Conservation (phyloP, 2,888 invertebrate species). For the Hylaea fasciaria region DNA sequence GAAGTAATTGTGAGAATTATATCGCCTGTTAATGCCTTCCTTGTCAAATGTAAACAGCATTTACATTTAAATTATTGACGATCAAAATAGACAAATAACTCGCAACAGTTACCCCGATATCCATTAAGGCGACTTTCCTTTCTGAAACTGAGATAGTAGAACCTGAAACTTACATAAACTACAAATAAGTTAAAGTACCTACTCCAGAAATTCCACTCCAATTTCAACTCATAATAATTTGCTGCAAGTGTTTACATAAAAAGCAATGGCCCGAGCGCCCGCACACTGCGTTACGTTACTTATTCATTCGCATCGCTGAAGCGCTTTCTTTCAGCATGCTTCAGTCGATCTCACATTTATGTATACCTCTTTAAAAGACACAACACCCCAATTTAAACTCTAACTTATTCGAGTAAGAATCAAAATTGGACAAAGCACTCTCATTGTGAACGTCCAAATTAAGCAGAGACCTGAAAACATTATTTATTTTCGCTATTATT, state of each 20-base stretch:
- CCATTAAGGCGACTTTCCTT: no score
- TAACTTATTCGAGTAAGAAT: constrained; percentile 1
- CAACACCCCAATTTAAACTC: constrained; percentile 7
- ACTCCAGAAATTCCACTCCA: not conserved
- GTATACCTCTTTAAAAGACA: constrained; percentile 14
- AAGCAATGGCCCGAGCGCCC: constrained; percentile 21
- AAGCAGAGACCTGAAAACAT: constrained; percentile 52
- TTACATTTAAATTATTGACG: no score
- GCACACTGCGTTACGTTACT: constrained; percentile 25
- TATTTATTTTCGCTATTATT: constrained; percentile 57
- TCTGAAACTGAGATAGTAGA: no score
- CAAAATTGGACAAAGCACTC: constrained; percentile 13
- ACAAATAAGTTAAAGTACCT: no score
- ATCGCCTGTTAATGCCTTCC: no score
- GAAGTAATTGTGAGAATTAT: no score
- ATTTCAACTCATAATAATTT: constrained; percentile 20
- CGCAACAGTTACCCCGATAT: no score
- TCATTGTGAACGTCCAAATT: constrained; percentile 47
- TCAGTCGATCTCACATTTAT: constrained; percentile 23
- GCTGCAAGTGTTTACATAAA: constrained; percentile 24
- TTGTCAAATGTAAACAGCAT: no score
- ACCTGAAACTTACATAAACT: no score
- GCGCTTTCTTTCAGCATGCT: constrained; percentile 24
- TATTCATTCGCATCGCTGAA: constrained; percentile 23
- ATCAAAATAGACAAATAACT: no score